Evolutionary conservation across 2,113 vertebrate species (phyloP), one percentile per base, ranked within the genome.

Genomic region (Macquaria ambigua): DNA sequence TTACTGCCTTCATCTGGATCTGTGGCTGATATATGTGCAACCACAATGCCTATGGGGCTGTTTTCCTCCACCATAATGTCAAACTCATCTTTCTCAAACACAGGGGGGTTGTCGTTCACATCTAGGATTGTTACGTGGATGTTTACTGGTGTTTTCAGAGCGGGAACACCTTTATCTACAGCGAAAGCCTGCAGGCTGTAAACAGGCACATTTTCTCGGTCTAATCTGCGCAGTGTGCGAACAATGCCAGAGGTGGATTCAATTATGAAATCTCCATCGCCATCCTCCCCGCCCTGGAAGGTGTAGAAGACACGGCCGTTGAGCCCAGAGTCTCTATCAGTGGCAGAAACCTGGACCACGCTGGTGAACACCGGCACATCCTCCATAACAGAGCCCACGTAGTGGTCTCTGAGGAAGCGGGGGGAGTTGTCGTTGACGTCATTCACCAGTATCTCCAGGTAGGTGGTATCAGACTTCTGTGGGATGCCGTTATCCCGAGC

Each of bases 391-490:
- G 97, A 97, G 21, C 98, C 98, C 75, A 96, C 91, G 56, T 99
- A 99, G 82, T 95, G 96, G 64, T 98, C 97, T 0, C 95, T 94
- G 16, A 98, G 95, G 91, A 99, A 99, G 68, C 97, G 97, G 3
- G 98, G 98, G 0, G 97, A 95, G 0, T 99, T 99, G 94, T 99
- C 98, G 0, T 99, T 99, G 5, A 99, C 96, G 0, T 99, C 98
- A 0, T 96, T 99, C 50, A 99, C 97, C 73, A 99, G 93, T 77
- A 99, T 99, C 95, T 99, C 98, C 89, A 99, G 90, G 90, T 99
- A 99, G 18, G 98, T 99, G 20, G 98, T 99, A 92, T 99, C 98
- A 0, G 98, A 99, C 90, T 99, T 99, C 92, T 99, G 98, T 0
- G 98, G 98, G 85, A 99, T 99, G 83, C 98, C 98, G 0, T 99